phyloP scores from a whole-genome alignment of 2,113 vertebrate species.

The Tachycineta bicolor region DNA sequence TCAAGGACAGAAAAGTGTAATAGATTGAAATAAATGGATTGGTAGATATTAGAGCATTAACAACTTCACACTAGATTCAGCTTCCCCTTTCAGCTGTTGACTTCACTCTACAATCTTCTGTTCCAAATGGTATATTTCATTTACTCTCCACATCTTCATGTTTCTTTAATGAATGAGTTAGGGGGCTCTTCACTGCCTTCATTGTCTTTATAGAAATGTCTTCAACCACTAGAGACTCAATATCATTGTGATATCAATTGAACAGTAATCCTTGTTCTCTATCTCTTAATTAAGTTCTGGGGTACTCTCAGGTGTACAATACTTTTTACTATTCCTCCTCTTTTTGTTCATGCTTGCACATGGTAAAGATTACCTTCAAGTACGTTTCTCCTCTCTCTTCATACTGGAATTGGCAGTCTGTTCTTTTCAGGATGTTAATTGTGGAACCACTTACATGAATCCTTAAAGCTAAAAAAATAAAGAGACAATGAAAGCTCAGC shows the following conservation, averaged over 20 bases:
- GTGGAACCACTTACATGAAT: slow-evolving; percentile 93
- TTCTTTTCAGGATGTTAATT: slow-evolving; percentile 90
- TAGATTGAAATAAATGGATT: not conserved
- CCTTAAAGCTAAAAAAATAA: slow-evolving; percentile 76
- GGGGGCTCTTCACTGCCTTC: not conserved
- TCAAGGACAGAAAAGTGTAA: not conserved
- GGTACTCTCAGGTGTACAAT: not conserved
- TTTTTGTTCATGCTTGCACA: not conserved
- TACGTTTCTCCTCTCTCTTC: slow-evolving; percentile 92
- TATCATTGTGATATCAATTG: not conserved
- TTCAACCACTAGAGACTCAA: not conserved
- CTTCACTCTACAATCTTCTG: not conserved
- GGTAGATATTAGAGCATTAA: not conserved
- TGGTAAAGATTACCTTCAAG: slow-evolving; percentile 83
- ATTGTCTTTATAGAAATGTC: not conserved
- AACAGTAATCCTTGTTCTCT: not conserved
- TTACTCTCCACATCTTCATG: not conserved
- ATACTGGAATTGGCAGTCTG: slow-evolving; percentile 88
- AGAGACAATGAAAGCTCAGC: not conserved
- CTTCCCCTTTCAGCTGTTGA: not conserved
- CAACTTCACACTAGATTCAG: not conserved
- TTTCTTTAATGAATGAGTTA: not conserved
- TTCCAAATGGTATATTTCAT: not conserved
- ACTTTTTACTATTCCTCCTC: not conserved
- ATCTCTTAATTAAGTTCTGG: not conserved